Base-by-base conservation (phyloP, 2,888 invertebrate species). In the Papilio gigon region DNA sequence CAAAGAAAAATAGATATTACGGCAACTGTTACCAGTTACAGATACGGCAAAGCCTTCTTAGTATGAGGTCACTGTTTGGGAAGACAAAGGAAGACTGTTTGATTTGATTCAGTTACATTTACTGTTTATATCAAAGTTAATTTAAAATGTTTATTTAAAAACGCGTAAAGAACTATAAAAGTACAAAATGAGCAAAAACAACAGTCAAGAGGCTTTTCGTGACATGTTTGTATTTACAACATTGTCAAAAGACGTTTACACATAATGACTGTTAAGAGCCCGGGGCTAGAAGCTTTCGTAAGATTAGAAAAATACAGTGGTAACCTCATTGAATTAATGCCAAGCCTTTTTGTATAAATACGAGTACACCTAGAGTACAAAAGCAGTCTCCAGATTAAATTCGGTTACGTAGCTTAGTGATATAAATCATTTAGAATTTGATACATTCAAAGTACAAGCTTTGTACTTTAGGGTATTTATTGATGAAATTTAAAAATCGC, bases 311-410 rank as follows among this genome's bases (percentile, higher is more conserved):
- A 91, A 91, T 90, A 91, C 89, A 89, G 84, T 84, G 86, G 86
- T 88, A 89, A 87, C 89, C 84, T 84, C 83, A 83, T 80, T 77
- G 78, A 80, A 79, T 81, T 81, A 83, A 87, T 86, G 89, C 88
- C 86, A 86, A 86, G 90, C 89, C 80, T 85, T 85, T 84, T 73
- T 75, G 74, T 84, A 86, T 87, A 90, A 85, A 87, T 88, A 89
- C 84, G 83, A 86, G 79, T 84, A 84, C 75, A 78, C 82, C 83
- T 85, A 85, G 90, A 90, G 87, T 92, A 91, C 90, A 93, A 92
- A 93, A 93, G 90, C 92, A 93, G 92, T 93, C 92, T 92, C 92
- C 91, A 90, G 90, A 87, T 84, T 93, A 93, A 93, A 93, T 93
- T 93, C 92, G 92, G 92, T 92, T 90, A 92, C 87, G 91, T 90